These are phyloP conservation scores for Trichomycterus rosablanca DNA, from an alignment of 2,113 vertebrate genomes.

Conservation along the genomic window DNA sequence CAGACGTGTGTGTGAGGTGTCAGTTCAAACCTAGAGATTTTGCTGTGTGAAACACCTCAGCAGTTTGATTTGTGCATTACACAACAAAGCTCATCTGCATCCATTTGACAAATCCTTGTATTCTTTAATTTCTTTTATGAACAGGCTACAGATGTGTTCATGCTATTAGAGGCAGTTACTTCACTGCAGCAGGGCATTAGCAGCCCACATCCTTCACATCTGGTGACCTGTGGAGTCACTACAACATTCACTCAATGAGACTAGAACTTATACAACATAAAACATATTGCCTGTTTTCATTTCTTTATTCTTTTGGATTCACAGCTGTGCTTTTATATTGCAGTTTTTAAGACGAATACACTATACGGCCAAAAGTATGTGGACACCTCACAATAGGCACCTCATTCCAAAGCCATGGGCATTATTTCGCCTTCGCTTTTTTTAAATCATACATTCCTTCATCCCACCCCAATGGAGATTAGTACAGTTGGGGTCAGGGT, in stretches of 20 bases:
- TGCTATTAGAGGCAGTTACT: conserved; percentile 24
- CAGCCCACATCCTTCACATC: not conserved
- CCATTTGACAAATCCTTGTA: not conserved
- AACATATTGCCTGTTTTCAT: conserved; percentile 21
- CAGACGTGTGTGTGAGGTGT: not conserved
- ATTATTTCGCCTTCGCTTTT: too few relatives aligned
- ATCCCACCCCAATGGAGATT: too few relatives aligned
- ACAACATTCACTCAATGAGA: conserved; percentile 8
- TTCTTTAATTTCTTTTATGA: not conserved
- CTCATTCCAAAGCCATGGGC: too few relatives aligned
- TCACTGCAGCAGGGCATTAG: conserved; percentile 31
- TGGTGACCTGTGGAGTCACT: conserved; percentile 6
- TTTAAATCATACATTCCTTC: too few relatives aligned
- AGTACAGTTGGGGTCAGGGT: too few relatives aligned
- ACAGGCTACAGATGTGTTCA: conserved; percentile 26
- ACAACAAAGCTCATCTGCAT: too few relatives aligned
- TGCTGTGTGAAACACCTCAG: not conserved
- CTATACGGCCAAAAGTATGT: too few relatives aligned
- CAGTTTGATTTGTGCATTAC: not conserved
- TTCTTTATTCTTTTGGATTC: conserved; percentile 33
- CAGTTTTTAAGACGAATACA: conserved; percentile 32
- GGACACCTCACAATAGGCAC: too few relatives aligned
- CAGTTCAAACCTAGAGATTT: not conserved
- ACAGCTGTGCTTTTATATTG: conserved; percentile 44
- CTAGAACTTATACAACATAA: conserved; percentile 26